Evolutionary conservation across 2,797 vertebrate species (phyloP).

Genomic region (Uromys caudimaculatus): DNA sequence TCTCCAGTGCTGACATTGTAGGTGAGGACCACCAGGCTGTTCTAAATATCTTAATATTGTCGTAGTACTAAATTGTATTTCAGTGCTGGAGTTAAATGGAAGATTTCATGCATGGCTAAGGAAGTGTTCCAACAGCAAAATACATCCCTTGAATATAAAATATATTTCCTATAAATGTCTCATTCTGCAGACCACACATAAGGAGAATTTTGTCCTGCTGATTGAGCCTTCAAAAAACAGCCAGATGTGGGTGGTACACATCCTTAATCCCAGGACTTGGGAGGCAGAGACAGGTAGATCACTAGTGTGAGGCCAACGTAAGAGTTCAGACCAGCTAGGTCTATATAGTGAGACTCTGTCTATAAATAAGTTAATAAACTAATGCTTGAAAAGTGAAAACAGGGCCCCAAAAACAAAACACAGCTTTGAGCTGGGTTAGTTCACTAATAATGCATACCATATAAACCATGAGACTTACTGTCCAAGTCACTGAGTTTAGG

Average conservation of each 20-base stretch:
- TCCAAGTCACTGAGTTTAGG: slow-evolving; percentile 51
- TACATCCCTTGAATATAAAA: background rate
- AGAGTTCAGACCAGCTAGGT: background rate
- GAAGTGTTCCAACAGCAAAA: background rate
- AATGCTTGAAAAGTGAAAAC: background rate
- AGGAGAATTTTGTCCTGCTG: background rate
- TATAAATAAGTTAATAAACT: background rate
- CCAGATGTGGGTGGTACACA: background rate
- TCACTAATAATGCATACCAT: slow-evolving; percentile 43
- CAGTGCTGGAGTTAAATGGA: background rate
- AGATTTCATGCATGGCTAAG: background rate
- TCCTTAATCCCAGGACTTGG: background rate
- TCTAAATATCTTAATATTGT: background rate
- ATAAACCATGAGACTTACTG: slow-evolving; percentile 15
- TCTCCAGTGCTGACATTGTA: background rate
- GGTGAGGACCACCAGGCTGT: background rate
- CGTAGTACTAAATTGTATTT: background rate
- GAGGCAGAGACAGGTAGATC: background rate
- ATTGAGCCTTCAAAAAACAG: slow-evolving; percentile 13
- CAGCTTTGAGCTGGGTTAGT: background rate
- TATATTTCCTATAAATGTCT: slow-evolving; percentile 27
- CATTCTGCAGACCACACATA: background rate
- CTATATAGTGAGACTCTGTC: background rate
- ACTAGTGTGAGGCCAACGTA: background rate
- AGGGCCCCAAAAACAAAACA: background rate